Conservation (phyloP, 2,888 invertebrate genomes). For the Troides oblongomaculatus region DNA sequence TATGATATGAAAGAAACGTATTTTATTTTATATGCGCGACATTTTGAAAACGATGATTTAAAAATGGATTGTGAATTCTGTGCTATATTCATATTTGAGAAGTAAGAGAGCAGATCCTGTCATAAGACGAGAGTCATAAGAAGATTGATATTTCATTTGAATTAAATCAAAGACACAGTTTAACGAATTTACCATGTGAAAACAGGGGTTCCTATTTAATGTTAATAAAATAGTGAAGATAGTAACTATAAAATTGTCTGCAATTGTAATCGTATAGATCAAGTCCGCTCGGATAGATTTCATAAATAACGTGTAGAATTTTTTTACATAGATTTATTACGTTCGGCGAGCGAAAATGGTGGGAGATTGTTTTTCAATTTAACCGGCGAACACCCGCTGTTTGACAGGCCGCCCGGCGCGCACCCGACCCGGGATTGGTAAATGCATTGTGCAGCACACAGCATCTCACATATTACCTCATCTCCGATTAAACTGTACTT, state of each 20-base stretch:
- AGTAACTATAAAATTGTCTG: constrained; percentile 38
- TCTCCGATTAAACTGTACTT: background rate
- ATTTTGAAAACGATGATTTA: no score
- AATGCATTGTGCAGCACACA: constrained; percentile 36
- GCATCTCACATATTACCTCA: constrained; percentile 17
- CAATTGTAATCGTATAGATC: constrained; percentile 58
- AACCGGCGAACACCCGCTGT: constrained; percentile 74
- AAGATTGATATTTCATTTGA: no score
- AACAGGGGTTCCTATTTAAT: no score
- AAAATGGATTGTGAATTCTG: no score
- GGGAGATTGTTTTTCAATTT: constrained; percentile 81
- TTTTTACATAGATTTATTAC: constrained; percentile 81
- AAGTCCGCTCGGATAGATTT: constrained; percentile 69
- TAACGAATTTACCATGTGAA: no score
- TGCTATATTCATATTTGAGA: no score
- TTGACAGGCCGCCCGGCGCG: constrained; percentile 70
- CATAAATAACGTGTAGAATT: constrained; percentile 79
- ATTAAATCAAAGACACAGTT: no score
- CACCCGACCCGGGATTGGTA: constrained; percentile 46
- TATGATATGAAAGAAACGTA: no score
- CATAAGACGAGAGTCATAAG: no score
- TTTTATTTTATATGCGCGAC: no score
- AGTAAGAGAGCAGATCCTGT: no score
- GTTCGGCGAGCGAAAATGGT: constrained; percentile 78
- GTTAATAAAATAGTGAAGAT: background rate